Evolutionary conservation across 2,888 invertebrate species (phyloP), one percentile per base, ranked within the genome.

Genomic region (Polymixis flavicincta): DNA sequence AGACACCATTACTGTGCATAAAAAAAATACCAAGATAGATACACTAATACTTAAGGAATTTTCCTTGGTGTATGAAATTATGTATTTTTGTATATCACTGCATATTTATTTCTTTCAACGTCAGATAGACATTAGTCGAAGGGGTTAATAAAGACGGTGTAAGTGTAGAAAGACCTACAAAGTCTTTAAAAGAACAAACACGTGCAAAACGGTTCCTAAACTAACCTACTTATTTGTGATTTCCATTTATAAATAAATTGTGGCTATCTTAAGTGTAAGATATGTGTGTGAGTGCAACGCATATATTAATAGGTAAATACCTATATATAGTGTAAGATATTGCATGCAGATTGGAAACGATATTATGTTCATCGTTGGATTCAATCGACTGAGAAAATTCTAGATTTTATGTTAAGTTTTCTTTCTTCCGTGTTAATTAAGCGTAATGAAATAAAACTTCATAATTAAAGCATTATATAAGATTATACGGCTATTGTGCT

Each of bases 371-470:
- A 67, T 25, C 45, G 55, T 52, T n/a, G 32, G 22, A 80, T 48
- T 57, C 52, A 71, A 71, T 80, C 66, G 73, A 73, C 61, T 70
- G 73, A 70, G 64, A 81, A 76, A 60, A 54, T 76, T 81, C 69
- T 67, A 60, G 81, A 71, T 50, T 8, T 28, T 14, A 8, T 48
- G 5, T 7, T 8, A 28, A 28, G 48, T 68, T 50, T 19, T 25
- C 28, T 32, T 59, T 54, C n/a, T 22, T 59, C 11, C 14, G 7
- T 50, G 25, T 28, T 42, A 22, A 8, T 28, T 42, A 14, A 8
- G 48, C 4, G 14, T 22, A 14, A 64, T 64, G 14, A 19, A 17
- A 42, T 42, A 19, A 22, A 48, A 64, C 14, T 65, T 14, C 19
- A 64, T 48, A 45, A 28, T 64, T 25, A 63, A 45, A 63, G 11